Percentiles rank a stretch among this genome's conserved stretches.
Conservation (phyloP, 37 sponge, comb jelly and placozoan genomes). For the Aplysina aerophoba region DNA sequence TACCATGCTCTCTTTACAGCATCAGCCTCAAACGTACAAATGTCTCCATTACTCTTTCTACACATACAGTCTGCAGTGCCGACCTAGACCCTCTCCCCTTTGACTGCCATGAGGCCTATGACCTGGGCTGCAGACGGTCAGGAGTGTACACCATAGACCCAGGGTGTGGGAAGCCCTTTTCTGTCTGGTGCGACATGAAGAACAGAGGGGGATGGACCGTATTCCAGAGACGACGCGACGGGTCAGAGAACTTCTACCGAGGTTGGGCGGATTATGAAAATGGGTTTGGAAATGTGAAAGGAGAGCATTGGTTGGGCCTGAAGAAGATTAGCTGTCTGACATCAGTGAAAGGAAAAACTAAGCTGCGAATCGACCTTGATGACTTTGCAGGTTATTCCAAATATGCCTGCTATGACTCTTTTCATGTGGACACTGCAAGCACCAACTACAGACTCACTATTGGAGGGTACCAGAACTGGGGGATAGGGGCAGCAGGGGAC, state of each 20-base stretch:
- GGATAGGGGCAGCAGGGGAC: not conserved
- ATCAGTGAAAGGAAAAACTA: too few relatives aligned
- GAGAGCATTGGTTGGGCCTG: not conserved
- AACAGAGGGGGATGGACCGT: not conserved
- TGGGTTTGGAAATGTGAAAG: not conserved
- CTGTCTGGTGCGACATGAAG: not conserved
- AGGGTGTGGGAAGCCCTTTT: not conserved
- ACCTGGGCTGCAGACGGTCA: not conserved
- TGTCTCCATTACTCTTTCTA: too few relatives aligned
- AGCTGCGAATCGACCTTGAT: too few relatives aligned
- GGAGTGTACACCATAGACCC: conserved; percentile 3
- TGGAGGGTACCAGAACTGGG: too few relatives aligned
- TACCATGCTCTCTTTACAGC: too few relatives aligned
- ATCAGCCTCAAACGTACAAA: too few relatives aligned
- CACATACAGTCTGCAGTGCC: too few relatives aligned
- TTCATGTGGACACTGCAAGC: too few relatives aligned
- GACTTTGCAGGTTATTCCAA: too few relatives aligned
- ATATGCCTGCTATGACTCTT: too few relatives aligned
- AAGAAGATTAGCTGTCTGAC: conserved; percentile 4
- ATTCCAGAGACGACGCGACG: not conserved
- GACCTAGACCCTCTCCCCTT: too few relatives aligned
- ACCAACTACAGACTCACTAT: not conserved
- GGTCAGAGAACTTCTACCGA: not conserved
- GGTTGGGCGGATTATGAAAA: not conserved
- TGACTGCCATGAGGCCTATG: not conserved